Evolutionary conservation across 1,140 invertebrate species (phyloP), one percentile per base, ranked within the genome.

Genomic region (Cherax quadricarinatus): DNA sequence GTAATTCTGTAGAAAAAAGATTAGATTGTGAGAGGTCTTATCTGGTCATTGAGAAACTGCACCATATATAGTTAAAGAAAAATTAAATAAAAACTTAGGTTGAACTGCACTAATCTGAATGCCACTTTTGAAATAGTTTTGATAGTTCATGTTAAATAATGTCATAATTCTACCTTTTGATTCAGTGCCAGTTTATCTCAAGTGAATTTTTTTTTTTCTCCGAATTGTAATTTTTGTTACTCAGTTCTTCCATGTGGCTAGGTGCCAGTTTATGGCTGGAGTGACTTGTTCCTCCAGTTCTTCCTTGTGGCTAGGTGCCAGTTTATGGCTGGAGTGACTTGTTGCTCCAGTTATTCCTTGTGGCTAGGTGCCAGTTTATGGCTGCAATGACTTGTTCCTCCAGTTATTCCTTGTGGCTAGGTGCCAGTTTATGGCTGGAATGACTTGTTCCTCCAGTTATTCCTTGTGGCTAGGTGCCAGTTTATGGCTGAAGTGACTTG

Each of bases 291-390:
- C 1, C 53, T 57, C 7, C 70, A 75, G n/a, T 75, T 30, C 3
- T 75, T 30, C 57, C 24, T n/a, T 51, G 57, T 83, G 81, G 70
- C 70, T 18, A 82, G 49, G 53, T 24, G 53, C 80, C 66, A 70
- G 66, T 21, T 14, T 70, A 41, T 41, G 30, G 30, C 21, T 70
- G 18, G 14, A 70, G 18, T 70, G 66, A 21, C 12, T n/a, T n/a
- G 16, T 30, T 12, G 12, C 18, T 14, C 6, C 70, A 75, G 14
- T 75, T 21, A 24, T 24, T 75, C 70, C 70, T 21, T 60, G 81
- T 83, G 81, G 81, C 81, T 21, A 83, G 21, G n/a, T 24, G 81
- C 81, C 81, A 83, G 81, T 75, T 75, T 75, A 75, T 30, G 5
- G 24, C 24, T 70, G 70, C 0, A 12, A n/a, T 75, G 70, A n/a